Evolutionary conservation across 2,797 vertebrate species (phyloP), one percentile per base, ranked within the genome.

Genomic region (Ptychadena robeensis): DNA sequence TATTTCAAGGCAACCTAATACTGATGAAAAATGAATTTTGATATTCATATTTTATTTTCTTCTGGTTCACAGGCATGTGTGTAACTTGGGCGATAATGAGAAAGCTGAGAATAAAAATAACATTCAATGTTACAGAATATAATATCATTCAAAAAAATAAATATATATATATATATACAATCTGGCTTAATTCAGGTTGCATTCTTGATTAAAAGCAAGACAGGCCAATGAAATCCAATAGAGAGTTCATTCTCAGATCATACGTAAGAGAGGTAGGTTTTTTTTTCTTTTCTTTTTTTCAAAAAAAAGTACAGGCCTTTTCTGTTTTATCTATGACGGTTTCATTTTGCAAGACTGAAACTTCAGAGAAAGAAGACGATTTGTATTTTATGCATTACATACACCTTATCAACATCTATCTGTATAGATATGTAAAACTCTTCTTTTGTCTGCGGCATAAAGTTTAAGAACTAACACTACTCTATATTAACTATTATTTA

Each of bases 1-100:
- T 92, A 91, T 93, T 94, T 93, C 92, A 91, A 92, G 92, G 91
- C 89, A 91, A 90, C 90, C 88, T 91, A 91, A 93, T 93, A 92
- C 27, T 87, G 89, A 92, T 91, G 91, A 92, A 92, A 92, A 93
- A 91, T 93, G 92, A 92, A 93, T 94, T 91, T 91, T 30, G 0
- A 88, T 89, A 89, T 87, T 63, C 82, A 88, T 86, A 88, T 88
- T 90, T 91, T 91, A 91, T 92, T 90, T 88, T 88, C 88, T 89
- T 57, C 34, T 61, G 90, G 88, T 88, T 87, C 90, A 90, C 80
- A 91, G 88, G 81, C 86, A 90, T 44, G 90, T 92, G 91, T 87
- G 86, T 82, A 79, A 75, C 89, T 90, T 89, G 89, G 88, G 85
- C 88, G 91, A 93, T 92, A 88, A 78, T 38, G 37, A 83, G 73